Evolutionary conservation across 2,797 vertebrate genomes (phyloP), one percentile per base, ranked within the genome.

Genomic region (Leptodactylus fallax): DNA sequence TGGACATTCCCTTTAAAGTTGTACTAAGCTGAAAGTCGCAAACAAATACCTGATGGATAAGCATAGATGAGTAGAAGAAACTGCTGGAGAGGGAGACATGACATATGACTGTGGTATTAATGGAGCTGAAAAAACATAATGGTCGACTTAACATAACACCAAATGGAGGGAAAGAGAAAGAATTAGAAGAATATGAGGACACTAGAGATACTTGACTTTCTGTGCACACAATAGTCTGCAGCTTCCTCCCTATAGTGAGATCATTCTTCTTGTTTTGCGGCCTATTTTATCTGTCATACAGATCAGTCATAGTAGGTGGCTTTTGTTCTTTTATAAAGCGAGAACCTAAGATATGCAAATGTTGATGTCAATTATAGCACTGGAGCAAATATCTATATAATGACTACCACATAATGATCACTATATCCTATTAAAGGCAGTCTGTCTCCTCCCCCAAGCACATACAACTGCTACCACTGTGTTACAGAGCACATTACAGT

Each of bases 161-260:
- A 27, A 86, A 79, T 79, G 85, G 72, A 79, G 85, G 79, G 23
- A 79, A 79, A 79, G 61, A 86, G 56, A 85, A 53, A 77, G 49
- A 85, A 56, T 79, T 79, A 86, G 25, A 53, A 58, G 45, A 58
- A 71, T 60, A 61, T 60, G 67, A 60, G 27, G n/a, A 47, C 21
- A 60, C 19, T 60, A 47, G 36, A 74, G 82, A 84, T 45, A 45
- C 45, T 69, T 11, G 14, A 27, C 11, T 55, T 83, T 16, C 25
- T 17, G 16, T 74, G 25, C 17, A 72, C 53, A 58, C 19, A 58
- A 58, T 45, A 6, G 6, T 83, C 8, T n/a, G 21, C 65, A 56
- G 36, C 21, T 60, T 58, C 16, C 23, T 7, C 47, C 1, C 49
- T 55, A 51, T 12, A 45, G 36, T 17, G 51, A 79, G 53, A 7